phyloP scores from a whole-genome alignment of 1,140 invertebrate genomes.

The Oryzaephilus surinamensis region DNA sequence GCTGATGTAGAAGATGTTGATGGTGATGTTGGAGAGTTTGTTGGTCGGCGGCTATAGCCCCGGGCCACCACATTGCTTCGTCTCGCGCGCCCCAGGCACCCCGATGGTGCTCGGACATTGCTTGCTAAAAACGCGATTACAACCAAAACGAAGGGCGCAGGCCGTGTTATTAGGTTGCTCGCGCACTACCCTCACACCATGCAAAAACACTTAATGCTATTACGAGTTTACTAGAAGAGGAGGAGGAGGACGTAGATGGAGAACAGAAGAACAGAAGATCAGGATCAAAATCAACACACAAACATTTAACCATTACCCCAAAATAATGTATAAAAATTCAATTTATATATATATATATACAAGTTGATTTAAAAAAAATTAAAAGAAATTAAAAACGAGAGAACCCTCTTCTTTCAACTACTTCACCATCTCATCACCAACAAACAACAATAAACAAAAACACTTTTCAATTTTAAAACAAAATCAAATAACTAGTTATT shows the following conservation, averaged over 20 bases:
- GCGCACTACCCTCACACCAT: slow-evolving; percentile 4
- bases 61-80: slow-evolving; percentile 50
- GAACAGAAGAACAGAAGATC: no score
- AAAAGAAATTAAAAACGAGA: no score
- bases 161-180: not conserved
- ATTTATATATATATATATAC: no score
- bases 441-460: no score
- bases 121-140: slow-evolving; percentile 5
- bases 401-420: no score
- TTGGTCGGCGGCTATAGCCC: slow-evolving; percentile 40
- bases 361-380: no score
- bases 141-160: slow-evolving; percentile 1
- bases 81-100: slow-evolving; percentile 52
- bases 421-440: no score
- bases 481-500: not conserved
- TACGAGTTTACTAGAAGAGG: no score
- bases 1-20: slow-evolving; percentile 21
- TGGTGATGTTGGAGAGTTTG: slow-evolving; percentile 39
- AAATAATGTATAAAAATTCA: no score
- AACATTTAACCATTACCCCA: no score
- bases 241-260: no score
- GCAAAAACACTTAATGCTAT: not conserved
- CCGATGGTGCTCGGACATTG: slow-evolving; percentile 36
- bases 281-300: not conserved
- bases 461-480: not conserved